phyloP scores from a whole-genome alignment of 2,797 vertebrate genomes.

The Ibycter americanus region DNA sequence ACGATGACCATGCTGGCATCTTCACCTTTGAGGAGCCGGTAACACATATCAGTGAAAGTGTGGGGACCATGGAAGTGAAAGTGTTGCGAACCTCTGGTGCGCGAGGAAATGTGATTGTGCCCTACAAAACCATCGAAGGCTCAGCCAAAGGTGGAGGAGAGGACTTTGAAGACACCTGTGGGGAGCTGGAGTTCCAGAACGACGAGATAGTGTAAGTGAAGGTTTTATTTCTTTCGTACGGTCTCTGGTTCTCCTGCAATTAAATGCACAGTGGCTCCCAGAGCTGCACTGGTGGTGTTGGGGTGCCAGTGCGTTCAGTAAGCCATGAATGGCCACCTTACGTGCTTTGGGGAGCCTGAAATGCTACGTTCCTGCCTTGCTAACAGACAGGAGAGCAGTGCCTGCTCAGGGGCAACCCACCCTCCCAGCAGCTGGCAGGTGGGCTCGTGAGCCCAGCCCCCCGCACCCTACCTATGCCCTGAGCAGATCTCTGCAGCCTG shows the following conservation, averaged over 20 bases:
- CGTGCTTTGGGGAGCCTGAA: not conserved
- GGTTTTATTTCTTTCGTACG: not conserved
- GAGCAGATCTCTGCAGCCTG: not conserved
- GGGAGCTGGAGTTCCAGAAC: conserved; percentile 93
- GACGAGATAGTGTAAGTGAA: conserved; percentile 94
- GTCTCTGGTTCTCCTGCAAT: not conserved
- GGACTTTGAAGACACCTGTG: conserved; percentile 94
- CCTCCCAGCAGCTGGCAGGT: not conserved
- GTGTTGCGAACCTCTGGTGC: conserved; percentile 90
- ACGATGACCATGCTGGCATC: conserved; percentile 94
- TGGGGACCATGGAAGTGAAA: conserved; percentile 93
- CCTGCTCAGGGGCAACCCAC: not conserved
- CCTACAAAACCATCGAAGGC: conserved; percentile 91
- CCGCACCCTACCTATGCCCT: accelerated
- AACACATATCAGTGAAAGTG: conserved; percentile 89
- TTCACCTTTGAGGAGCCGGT: conserved; percentile 90
- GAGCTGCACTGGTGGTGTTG: not conserved
- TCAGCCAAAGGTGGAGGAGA: conserved; percentile 92
- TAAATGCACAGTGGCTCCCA: not conserved
- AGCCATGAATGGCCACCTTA: not conserved
- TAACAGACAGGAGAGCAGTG: not conserved
- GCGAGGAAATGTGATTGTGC: conserved; percentile 89
- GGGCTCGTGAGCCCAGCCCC: not conserved
- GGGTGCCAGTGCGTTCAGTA: not conserved
- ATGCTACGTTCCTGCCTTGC: not conserved